phyloP scores from a whole-genome alignment of 30 jellyfish, hydroid and myxozoan genomes.

The Hydractinia symbiolongicarpus region DNA sequence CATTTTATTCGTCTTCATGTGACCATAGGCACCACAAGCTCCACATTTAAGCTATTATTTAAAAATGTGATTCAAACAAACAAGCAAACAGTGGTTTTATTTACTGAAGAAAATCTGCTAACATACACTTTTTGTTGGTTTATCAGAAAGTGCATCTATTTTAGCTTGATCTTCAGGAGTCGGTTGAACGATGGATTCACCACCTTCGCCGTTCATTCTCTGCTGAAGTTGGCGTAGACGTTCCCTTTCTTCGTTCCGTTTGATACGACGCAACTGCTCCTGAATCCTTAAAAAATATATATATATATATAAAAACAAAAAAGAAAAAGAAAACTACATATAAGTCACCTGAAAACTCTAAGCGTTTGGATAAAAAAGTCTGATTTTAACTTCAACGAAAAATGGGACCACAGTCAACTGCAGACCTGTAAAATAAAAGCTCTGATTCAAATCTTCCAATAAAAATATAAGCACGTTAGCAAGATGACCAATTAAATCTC shows the following conservation, averaged over 20 bases:
- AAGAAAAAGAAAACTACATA: too few species aligned
- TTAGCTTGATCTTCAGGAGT: slow-evolving; percentile 48
- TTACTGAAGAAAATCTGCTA: too few species aligned
- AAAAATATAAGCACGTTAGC: not conserved
- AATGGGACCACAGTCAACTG: too few species aligned
- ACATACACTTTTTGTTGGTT: slow-evolving; percentile 85
- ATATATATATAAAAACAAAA: not conserved
- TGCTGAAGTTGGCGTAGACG: slow-evolving; percentile 77
- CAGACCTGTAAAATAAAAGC: too few species aligned
- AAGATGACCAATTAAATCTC: too few species aligned
- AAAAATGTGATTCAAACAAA: not conserved
- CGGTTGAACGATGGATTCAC: slow-evolving; percentile 32
- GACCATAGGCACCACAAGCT: slow-evolving; percentile 97
- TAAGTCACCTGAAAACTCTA: too few species aligned
- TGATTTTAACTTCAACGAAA: too few species aligned
- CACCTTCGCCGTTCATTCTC: slow-evolving; percentile 39
- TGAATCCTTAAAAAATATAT: slow-evolving; percentile 51
- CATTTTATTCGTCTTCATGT: slow-evolving; percentile 92
- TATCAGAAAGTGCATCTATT: slow-evolving; percentile 52
- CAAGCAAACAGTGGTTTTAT: not conserved
- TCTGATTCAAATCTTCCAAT: not conserved
- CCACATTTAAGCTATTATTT: slow-evolving; percentile 69
- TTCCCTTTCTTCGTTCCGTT: slow-evolving; percentile 85
- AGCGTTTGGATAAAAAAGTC: too few species aligned
- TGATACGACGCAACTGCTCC: slow-evolving; percentile 93